Evolutionary conservation across 2,888 invertebrate species (phyloP).

Genomic region (Dynastes hyllus): DNA sequence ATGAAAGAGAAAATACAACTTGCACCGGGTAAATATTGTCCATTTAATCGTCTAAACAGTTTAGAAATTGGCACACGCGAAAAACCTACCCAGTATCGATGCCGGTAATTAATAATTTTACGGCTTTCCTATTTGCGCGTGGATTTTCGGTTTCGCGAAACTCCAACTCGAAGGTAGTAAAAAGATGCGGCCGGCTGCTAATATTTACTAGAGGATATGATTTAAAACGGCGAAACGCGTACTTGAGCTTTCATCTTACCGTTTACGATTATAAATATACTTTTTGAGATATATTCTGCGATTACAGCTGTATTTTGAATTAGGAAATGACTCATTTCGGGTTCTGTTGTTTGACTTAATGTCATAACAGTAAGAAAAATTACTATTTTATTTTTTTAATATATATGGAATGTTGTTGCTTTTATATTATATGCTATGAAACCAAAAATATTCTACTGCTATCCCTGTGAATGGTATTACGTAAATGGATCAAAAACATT

Average conservation of each 20-base stretch:
- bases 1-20: conserved; percentile 9
- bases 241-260: conserved; percentile 17
- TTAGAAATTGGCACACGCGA: conserved; percentile 1
- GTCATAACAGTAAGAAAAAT: neutral
- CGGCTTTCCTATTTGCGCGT: conserved; percentile 9
- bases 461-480: neutral
- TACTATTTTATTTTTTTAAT: no score
- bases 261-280: conserved; percentile 29
- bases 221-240: conserved; percentile 21
- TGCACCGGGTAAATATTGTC: conserved; percentile 28
- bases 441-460: neutral
- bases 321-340: conserved; percentile 11
- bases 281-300: conserved; percentile 15
- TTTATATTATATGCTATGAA: neutral
- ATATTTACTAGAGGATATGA: conserved; percentile 16
- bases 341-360: conserved; percentile 6
- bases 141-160: conserved; percentile 8
- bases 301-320: conserved; percentile 12
- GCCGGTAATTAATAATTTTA: conserved; percentile 32
- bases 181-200: conserved; percentile 7
- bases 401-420: no score
- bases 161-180: neutral
- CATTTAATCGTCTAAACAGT: conserved; percentile 28
- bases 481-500: neutral
- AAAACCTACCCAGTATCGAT: neutral